These are phyloP conservation scores for Pseudorectes ferrugineus DNA, from an alignment of 2,113 vertebrate species.

Conservation along the genomic window DNA sequence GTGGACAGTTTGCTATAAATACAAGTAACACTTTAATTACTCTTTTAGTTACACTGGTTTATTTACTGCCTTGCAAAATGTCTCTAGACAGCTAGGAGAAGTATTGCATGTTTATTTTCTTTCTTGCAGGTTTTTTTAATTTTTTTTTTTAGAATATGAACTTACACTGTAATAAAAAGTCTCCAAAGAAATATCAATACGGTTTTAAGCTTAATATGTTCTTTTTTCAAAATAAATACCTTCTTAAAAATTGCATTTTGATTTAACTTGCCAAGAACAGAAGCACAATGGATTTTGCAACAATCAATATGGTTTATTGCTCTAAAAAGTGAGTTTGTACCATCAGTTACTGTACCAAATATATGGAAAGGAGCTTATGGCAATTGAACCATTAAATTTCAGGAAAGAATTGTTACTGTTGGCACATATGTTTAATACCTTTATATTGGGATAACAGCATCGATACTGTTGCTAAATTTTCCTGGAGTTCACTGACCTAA, in stretches of 20 bases:
- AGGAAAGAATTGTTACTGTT: constrained; percentile 17
- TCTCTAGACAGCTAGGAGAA: neutral
- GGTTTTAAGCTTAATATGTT: neutral
- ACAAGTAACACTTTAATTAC: neutral
- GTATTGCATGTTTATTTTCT: neutral
- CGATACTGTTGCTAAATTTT: constrained; percentile 56
- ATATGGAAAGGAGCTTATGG: neutral
- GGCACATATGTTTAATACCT: constrained; percentile 46
- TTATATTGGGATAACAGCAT: constrained; percentile 15
- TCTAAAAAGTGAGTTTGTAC: neutral
- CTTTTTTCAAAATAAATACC: neutral
- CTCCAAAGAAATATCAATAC: neutral
- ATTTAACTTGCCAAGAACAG: neutral
- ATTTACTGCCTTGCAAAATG: neutral
- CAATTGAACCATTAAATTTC: neutral
- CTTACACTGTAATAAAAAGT: neutral
- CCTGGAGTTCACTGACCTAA: neutral
- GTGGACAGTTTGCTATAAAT: neutral
- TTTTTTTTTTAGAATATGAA: neutral
- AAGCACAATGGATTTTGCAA: neutral
- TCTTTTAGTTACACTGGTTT: neutral
- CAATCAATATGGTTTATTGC: constrained; percentile 8
- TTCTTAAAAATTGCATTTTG: neutral
- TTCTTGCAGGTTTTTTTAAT: neutral
- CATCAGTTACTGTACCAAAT: neutral